Base-by-base conservation (phyloP, 2,113 vertebrate species). In the Lycaon pictus region DNA sequence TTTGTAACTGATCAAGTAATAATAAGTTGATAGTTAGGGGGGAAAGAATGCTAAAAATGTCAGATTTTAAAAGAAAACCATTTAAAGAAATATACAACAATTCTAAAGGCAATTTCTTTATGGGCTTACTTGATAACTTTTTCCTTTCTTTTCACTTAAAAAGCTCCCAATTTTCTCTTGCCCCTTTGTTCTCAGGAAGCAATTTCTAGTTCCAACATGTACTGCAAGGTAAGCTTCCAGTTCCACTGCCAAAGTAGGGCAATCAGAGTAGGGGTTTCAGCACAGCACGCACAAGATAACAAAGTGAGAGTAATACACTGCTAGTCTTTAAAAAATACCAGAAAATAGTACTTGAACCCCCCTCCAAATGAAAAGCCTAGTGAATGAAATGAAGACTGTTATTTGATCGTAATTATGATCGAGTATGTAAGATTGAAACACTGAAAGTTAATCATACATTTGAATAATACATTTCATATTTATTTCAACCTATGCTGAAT, bases 381-480 rank as follows among this genome's bases (percentile, higher is more conserved):
- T 79, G 89, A 93, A 87, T 93, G 86, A 90, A 79, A 94, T 71
- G 72, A 95, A 63, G 72, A 79, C 77, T 11, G n/a, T 97, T 91
- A 80, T 11, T 96, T 72, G 56, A 91, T 79, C 32, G 22, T 81
- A 90, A 91, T 94, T 82, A 95, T 8, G 43, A 43, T 77, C 10
- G 13, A 88, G 4, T 25, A 76, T 65, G n/a, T 95, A 79, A 77
- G 62, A 93, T 58, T 37, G 55, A 97, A 93, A 88, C 37, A 35
- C 65, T 76, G 67, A 82, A 93, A 83, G 85, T 86, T 95, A 97
- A 85, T 86, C 79, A 91, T 82, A 84, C 67, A 79, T 90, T 94
- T 92, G 15, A 71, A 63, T 88, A 95, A 76, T 93, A 72, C 67
- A 85, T 97, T 96, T 96, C 94, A 62, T 79, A 91, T 88, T 60